These are phyloP conservation scores for Urechis unicinctus DNA, from an alignment of 2,888 invertebrate species.

Conservation along the genomic window DNA sequence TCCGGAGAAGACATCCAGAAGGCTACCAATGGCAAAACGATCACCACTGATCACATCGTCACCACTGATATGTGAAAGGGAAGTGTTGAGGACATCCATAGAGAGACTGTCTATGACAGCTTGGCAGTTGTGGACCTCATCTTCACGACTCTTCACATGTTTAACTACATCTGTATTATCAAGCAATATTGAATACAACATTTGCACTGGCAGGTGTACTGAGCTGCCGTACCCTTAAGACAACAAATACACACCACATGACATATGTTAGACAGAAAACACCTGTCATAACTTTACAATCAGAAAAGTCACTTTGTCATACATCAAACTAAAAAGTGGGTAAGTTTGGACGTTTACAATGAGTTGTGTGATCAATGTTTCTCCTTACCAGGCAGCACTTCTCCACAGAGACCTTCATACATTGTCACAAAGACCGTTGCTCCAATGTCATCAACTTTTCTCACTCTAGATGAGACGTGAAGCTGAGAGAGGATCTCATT, in stretches of 20 bases:
- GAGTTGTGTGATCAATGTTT: background rate
- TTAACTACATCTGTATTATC: constrained; percentile 21
- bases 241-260: too few species aligned
- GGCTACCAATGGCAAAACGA: constrained; percentile 34
- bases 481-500: constrained; percentile 40
- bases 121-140: constrained; percentile 47
- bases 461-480: constrained; percentile 30
- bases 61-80: constrained; percentile 45
- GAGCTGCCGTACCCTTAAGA: too few species aligned
- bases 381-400: constrained; percentile 25
- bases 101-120: constrained; percentile 44
- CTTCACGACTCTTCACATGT: constrained; percentile 32
- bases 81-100: constrained; percentile 42
- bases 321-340: too few species aligned
- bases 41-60: constrained; percentile 37
- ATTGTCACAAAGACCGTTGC: constrained; percentile 39
- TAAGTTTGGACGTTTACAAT: too few species aligned
- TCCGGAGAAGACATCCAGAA: constrained; percentile 45
- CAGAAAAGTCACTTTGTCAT: too few species aligned
- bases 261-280: background rate
- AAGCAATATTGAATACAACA: too few species aligned
- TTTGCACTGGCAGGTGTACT: too few species aligned
- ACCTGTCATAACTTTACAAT: background rate
- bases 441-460: constrained; percentile 32
- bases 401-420: constrained; percentile 45